Evolutionary conservation across 2,888 invertebrate species (phyloP), one percentile per base, ranked within the genome.

Genomic region (Tinea pellionella): DNA sequence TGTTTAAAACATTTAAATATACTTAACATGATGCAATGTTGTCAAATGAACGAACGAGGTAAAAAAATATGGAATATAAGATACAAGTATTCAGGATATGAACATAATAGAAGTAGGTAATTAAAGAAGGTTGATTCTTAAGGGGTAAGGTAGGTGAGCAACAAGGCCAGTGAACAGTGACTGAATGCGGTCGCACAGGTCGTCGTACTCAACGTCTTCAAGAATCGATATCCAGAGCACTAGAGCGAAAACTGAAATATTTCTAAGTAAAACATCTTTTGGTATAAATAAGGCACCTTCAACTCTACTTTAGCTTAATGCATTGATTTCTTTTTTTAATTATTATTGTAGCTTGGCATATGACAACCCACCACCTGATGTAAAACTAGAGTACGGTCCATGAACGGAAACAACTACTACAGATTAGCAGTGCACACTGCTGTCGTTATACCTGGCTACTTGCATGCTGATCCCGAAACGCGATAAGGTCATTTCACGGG

Each of bases 181-280:
- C 55, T 29, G 41, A 18, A 16, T 59, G 37, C 69, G 72, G 65
- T 65, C 66, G 16, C 61, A 57, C 62, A 60, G 63, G 62, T 63
- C 62, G 62, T 62, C 61, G 63, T 63, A 67, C 69, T 47, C 47
- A 63, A 63, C 74, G 24, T 73, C 72, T 72, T 73, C 66, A 60
- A 71, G 71, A 82, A 84, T 84, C 83, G 74, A 85, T 85, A 83
- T 32, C 55, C 55, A 55, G 55, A 29, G 55, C 55, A 55, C 29
- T 55, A 18, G 55, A 55, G 24, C 55, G 19, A 55, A 24, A 29
- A 55, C 19, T 9, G 13, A 47, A 47, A 37, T n/a, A 9, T 37
- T 37, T 37, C 37, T 2, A 9, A 9, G 37, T 37, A 37, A 37
- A 37, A n/a, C 9, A 37, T 9, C 1, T 37, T 37, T 37, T 37